A percentile compares a stretch with the other conserved stretches of the same genome.
Conservation (phyloP, 2,797 vertebrate genomes). For the Potorous gilbertii region DNA sequence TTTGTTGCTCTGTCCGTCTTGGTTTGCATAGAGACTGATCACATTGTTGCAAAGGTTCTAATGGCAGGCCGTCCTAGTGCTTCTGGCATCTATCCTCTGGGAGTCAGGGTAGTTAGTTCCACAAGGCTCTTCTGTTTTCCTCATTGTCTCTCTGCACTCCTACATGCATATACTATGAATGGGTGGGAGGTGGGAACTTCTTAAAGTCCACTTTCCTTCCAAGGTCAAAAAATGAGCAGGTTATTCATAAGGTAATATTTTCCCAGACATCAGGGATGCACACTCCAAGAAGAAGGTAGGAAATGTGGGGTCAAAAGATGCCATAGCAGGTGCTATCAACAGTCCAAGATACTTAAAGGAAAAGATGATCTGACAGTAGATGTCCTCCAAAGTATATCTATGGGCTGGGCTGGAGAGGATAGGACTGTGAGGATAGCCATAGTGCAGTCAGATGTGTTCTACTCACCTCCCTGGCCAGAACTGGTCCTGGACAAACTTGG, state of each 20-base stretch:
- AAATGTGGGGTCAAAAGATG: neutral
- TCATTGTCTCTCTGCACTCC: conserved; percentile 29
- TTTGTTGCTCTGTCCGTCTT: neutral
- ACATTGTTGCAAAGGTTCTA: neutral
- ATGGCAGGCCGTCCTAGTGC: conserved; percentile 22
- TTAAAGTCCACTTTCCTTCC: neutral
- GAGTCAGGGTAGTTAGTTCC: neutral
- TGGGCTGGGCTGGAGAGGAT: neutral
- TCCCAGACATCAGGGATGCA: conserved; percentile 2
- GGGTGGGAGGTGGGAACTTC: conserved; percentile 37
- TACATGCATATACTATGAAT: neutral
- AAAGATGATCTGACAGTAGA: neutral
- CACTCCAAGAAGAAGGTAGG: conserved; percentile 22
- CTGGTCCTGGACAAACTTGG: neutral
- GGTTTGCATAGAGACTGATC: accelerated
- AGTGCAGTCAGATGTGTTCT: neutral
- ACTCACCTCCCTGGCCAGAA: neutral
- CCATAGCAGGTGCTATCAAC: neutral
- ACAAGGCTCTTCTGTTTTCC: conserved; percentile 45
- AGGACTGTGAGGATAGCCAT: neutral
- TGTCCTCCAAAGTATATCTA: conserved; percentile 1
- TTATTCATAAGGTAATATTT: conserved; percentile 48
- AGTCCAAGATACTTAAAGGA: neutral
- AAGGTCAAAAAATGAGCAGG: conserved; percentile 7
- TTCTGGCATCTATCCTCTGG: conserved; percentile 43